phyloP scores from a whole-genome alignment of 2,113 vertebrate species.

The Serinus canaria region DNA sequence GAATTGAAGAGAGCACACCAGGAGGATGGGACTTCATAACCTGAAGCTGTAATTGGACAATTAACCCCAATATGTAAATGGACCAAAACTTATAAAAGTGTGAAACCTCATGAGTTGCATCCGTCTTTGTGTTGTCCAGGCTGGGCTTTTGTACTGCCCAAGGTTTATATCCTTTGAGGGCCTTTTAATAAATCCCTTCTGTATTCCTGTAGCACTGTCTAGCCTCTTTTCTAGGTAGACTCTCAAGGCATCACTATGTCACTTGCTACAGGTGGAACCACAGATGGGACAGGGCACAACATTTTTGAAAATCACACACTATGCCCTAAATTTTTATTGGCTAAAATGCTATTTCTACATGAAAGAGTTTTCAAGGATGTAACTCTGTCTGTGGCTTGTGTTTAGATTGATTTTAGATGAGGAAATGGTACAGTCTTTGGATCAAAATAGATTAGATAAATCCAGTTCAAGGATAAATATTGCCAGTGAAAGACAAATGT shows the following conservation, averaged over 20 bases:
- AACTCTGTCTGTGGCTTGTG: background rate
- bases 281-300: background rate
- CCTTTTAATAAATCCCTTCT: background rate
- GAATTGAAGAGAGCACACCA: background rate
- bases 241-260: background rate
- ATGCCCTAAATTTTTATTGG: background rate
- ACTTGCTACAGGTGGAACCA: background rate
- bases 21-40: background rate
- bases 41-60: background rate
- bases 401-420: background rate
- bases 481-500: background rate
- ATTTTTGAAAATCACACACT: background rate
- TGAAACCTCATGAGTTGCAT: fast-evolving
- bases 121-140: fast-evolving
- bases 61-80: background rate
- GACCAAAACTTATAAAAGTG: background rate
- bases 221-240: too few species aligned
- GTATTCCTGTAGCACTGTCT: background rate
- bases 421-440: background rate
- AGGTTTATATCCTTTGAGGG: background rate
- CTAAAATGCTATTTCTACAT: background rate
- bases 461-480: background rate
- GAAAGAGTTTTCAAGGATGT: background rate
- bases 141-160: too few species aligned
- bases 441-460: background rate